Evolutionary conservation across 2,888 invertebrate genomes (phyloP).

Genomic region (Mimumesa dahlbomi): DNA sequence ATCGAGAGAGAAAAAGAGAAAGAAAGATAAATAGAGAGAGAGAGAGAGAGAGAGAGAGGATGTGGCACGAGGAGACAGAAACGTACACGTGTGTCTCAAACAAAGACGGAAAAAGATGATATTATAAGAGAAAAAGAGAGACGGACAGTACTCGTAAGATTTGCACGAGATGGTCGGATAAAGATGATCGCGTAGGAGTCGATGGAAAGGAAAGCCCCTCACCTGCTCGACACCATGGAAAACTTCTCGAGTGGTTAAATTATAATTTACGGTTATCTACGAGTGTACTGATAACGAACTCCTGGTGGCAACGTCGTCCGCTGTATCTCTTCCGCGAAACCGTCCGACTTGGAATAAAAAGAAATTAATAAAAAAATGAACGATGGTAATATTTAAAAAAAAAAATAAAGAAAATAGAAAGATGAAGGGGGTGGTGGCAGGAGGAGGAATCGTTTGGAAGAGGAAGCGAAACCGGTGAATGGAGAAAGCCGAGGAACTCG

Average conservation of each 20-base stretch:
- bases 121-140: slow-evolving; percentile 1
- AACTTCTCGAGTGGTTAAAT: slow-evolving; percentile 55
- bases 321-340: not conserved
- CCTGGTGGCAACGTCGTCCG: not conserved
- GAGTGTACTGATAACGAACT: slow-evolving; percentile 24
- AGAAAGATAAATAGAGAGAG: not conserved
- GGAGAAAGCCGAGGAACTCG: slow-evolving; percentile 56
- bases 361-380: too few relatives aligned
- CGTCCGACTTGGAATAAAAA: too few relatives aligned
- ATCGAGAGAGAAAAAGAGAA: too few relatives aligned
- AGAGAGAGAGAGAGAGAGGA: slow-evolving; percentile 4
- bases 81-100: not conserved
- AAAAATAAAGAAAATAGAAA: not conserved
- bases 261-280: slow-evolving; percentile 70
- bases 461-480: slow-evolving; percentile 44
- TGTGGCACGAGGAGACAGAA: not conserved
- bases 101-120: not conserved
- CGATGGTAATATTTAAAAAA: too few relatives aligned
- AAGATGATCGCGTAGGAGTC: slow-evolving; percentile 47
- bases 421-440: not conserved
- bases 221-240: slow-evolving; percentile 14
- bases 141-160: slow-evolving; percentile 31
- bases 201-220: slow-evolving; percentile 31
- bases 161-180: slow-evolving; percentile 59
- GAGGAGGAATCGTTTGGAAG: slow-evolving; percentile 2